These are phyloP conservation scores for Oplegnathus fasciatus DNA, from an alignment of 2,113 vertebrate species.

Conservation along the genomic window DNA sequence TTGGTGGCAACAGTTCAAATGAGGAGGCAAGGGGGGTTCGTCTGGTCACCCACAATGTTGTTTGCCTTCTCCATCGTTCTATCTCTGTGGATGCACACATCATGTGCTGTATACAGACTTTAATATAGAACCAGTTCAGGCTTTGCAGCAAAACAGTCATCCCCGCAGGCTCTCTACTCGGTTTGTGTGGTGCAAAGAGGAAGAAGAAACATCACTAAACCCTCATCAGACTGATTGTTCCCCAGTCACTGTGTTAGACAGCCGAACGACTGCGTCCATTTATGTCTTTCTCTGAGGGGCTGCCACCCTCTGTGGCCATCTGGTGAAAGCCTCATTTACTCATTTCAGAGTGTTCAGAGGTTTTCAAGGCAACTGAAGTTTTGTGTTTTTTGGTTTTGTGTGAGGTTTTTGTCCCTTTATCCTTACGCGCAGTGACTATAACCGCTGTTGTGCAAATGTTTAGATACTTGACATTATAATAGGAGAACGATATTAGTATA, in stretches of 20 bases:
- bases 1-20: no score
- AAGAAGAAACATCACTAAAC: neutral
- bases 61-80: no score
- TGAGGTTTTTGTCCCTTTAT: neutral
- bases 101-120: neutral
- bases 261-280: neutral
- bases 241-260: neutral
- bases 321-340: slow-evolving; percentile 22
- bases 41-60: no score
- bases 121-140: neutral
- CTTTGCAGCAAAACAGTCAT: neutral
- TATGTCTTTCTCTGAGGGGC: neutral
- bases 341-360: neutral
- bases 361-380: neutral
- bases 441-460: neutral
- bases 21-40: no score
- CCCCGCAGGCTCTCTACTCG: neutral
- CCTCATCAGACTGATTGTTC: neutral
- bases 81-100: no score
- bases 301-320: slow-evolving; percentile 8
- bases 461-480: neutral
- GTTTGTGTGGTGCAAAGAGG: neutral
- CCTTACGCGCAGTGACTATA: neutral
- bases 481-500: neutral
- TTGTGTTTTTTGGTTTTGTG: neutral